Evolutionary conservation across 2,888 invertebrate species (phyloP).

Genomic region (Archips crataeganus): DNA sequence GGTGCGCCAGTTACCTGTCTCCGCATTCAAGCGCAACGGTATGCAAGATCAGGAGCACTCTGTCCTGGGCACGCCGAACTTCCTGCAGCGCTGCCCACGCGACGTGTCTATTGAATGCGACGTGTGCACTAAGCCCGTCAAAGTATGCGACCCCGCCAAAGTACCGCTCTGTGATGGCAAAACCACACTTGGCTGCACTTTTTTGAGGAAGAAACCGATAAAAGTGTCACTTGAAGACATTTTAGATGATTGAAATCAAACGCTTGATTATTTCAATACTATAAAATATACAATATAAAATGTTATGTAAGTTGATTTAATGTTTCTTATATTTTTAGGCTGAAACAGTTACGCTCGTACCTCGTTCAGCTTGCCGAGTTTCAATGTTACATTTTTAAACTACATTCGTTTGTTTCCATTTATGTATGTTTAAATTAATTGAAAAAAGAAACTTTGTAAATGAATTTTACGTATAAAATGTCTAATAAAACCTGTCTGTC

Average conservation of each 20-base stretch:
- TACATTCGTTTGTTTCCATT: not conserved
- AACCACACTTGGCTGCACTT: constrained; percentile 50
- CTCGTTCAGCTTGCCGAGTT: not conserved
- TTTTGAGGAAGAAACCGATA: constrained; percentile 67
- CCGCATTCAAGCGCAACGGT: constrained; percentile 80
- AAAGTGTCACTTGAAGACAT: constrained; percentile 69
- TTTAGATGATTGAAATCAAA: constrained; percentile 59
- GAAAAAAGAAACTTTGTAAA: constrained; percentile 3
- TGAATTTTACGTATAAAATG: not conserved
- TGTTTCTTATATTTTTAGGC: not conserved
- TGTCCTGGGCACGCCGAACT: constrained; percentile 72
- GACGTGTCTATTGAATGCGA: constrained; percentile 72
- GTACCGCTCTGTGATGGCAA: constrained; percentile 59
- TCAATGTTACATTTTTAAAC: not conserved
- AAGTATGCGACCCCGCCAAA: constrained; percentile 68
- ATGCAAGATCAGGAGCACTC: constrained; percentile 81
- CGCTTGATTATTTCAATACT: not conserved
- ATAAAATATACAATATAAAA: not conserved
- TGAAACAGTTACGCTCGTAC: not conserved
- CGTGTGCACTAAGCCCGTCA: constrained; percentile 55
- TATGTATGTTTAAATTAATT: not conserved
- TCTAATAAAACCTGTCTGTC: not conserved
- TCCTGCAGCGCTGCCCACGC: constrained; percentile 66
- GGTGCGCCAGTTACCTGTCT: constrained; percentile 73
- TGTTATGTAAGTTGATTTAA: not conserved